These are phyloP conservation scores for Automeris io DNA, from an alignment of 2,888 invertebrate species.

Conservation along the genomic window DNA sequence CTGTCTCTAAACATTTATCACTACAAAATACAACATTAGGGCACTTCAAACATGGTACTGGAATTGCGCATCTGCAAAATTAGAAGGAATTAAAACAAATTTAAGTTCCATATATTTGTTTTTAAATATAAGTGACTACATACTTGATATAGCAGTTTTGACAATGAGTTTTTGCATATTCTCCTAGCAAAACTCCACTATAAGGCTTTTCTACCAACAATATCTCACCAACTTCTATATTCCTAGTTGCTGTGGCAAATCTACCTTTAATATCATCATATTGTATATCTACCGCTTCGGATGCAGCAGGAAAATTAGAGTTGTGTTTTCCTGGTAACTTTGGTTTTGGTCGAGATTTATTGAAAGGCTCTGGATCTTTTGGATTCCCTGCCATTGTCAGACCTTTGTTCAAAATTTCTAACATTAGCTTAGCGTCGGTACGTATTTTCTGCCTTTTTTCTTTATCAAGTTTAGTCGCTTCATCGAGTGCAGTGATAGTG, in stretches of 20 bases:
- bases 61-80: conserved; percentile 74
- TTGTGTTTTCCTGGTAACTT: conserved; percentile 62
- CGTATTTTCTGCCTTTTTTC: conserved; percentile 80
- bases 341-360: conserved; percentile 50
- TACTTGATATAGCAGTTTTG: conserved; percentile 83
- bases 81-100: background rate
- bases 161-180: conserved; percentile 82
- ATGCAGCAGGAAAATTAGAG: conserved; percentile 74
- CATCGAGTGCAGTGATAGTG: conserved; percentile 81
- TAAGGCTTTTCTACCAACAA: conserved; percentile 84
- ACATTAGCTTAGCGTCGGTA: conserved; percentile 82
- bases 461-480: conserved; percentile 76
- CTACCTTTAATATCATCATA: conserved; percentile 81
- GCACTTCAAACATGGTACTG: conserved; percentile 82
- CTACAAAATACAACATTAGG: conserved; percentile 86
- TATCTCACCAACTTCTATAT: conserved; percentile 84
- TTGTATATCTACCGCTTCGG: conserved; percentile 79
- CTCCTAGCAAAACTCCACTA: conserved; percentile 82
- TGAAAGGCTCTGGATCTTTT: conserved; percentile 52
- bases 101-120: background rate
- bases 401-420: conserved; percentile 81
- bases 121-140: conserved; percentile 14
- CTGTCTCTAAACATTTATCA: conserved; percentile 79
- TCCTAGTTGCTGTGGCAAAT: conserved; percentile 82
- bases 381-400: conserved; percentile 63